Evolutionary conservation across 2,113 vertebrate genomes (phyloP), one percentile per base, ranked within the genome.

Genomic region (Tylochromis polylepis): DNA sequence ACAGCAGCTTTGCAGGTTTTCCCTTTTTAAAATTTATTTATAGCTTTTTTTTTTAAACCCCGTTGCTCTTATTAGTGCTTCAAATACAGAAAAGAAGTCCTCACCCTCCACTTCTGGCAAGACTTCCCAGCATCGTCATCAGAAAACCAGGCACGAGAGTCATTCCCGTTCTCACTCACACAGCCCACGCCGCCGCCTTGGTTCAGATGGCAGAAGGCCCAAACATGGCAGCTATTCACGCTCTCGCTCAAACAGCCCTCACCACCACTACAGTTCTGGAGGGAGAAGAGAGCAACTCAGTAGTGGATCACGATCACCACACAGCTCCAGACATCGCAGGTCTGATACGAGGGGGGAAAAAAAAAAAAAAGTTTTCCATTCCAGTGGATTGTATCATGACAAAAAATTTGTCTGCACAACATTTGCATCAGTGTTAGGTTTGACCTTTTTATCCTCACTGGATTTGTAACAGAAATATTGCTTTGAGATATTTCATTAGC

Each of bases 271-370:
- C 78, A 31, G 12, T 24, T 46, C 49, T 46, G 24, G 14, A 5
- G 49, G 29, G 29, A 46, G 36, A 51, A 18, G 60, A 8, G 36
- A 72, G 8, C 58, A 36, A 49, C 16, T 41, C 6, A 7, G 36
- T 8, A 9, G 84, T 18, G 55, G 55, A n/a, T 87, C 91, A 4
- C 27, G 9, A 20, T 92, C 88, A 0, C 85, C 81, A 1, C 11
- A 34, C 11, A 80, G 58, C 20, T 83, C 80, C 59, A 89, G 90
- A 89, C 72, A 24, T 9, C 82, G 5, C 85, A 93, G 94, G 95
- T 95, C 15, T 31, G 4, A 27, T 11, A 16, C 5, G 5, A n/a
- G n/a, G n/a, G n/a, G n/a, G n/a, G n/a, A 6, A 34, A 34, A 34
- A 22, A 56, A 6, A 55, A 56, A 58, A 5, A 57, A 12, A 24